A percentile compares a stretch with the other conserved stretches of the same genome.
These are phyloP conservation scores for Trachelipus rathkii DNA, from an alignment of 1,140 invertebrate genomes.

Conservation along the genomic window DNA sequence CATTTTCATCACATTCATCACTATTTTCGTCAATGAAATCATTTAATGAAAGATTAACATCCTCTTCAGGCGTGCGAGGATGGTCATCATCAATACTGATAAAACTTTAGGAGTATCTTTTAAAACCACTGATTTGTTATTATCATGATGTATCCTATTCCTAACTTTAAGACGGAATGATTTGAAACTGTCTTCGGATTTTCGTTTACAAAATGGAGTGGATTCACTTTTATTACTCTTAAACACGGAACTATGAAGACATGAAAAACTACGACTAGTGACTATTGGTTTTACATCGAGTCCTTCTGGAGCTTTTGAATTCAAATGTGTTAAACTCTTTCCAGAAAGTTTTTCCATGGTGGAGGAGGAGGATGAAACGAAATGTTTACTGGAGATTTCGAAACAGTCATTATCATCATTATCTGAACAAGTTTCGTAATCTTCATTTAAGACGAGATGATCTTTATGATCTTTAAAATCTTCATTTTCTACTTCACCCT, in stretches of 20 bases:
- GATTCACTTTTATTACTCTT: background rate
- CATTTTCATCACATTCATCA: background rate
- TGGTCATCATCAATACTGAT: conserved; percentile 2
- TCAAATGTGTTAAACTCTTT: background rate
- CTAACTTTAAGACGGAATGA: background rate
- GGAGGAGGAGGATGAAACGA: background rate
- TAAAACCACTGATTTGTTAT: background rate
- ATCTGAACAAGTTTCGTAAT: background rate
- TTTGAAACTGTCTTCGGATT: background rate
- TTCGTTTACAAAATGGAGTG: background rate
- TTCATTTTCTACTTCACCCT: background rate
- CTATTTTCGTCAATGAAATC: background rate
- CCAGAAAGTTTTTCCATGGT: background rate
- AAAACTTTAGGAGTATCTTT: background rate
- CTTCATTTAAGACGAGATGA: background rate
- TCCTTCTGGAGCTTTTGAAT: background rate
- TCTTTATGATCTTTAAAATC: background rate
- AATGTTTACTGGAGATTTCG: background rate
- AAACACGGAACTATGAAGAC: background rate
- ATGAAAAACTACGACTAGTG: conserved; percentile 3
- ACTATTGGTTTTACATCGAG: background rate
- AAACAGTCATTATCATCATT: background rate
- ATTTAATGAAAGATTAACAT: background rate
- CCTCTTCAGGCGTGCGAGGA: background rate
- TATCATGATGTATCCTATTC: background rate